Conservation (phyloP, 2,113 vertebrate genomes). For the Toxostoma redivivum region DNA sequence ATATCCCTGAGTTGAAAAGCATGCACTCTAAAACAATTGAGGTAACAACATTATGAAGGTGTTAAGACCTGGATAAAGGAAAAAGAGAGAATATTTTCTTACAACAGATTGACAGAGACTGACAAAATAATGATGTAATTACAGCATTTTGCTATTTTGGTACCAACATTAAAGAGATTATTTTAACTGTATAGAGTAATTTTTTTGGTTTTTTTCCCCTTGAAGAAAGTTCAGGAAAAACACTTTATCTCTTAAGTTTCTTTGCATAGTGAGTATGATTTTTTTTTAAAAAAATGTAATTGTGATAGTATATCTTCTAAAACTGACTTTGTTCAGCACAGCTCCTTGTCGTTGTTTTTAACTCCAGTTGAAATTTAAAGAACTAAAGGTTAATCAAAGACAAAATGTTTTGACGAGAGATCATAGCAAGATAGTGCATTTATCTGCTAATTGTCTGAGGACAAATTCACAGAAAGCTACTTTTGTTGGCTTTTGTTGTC, state of each 20-base stretch:
- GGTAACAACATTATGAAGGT: conserved; percentile 1
- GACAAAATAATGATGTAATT: conserved; percentile 69
- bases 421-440: conserved; percentile 12
- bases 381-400: conserved; percentile 56
- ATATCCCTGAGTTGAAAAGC: background rate
- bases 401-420: conserved; percentile 28
- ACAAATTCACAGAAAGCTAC: conserved; percentile 15
- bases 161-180: conserved; percentile 40
- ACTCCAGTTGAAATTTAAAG: conserved; percentile 31
- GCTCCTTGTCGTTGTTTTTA: background rate
- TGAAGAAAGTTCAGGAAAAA: background rate
- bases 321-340: background rate
- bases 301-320: background rate
- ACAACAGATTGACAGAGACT: conserved; percentile 54
- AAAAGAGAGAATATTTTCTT: conserved; percentile 38
- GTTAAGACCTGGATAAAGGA: conserved; percentile 61
- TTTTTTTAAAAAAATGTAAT: background rate
- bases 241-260: background rate
- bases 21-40: background rate
- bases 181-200: background rate
- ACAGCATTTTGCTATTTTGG: conserved; percentile 64
- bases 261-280: background rate
- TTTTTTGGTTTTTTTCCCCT: background rate
- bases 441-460: conserved; percentile 50
- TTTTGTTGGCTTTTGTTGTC: conserved; percentile 37